A percentile compares a stretch with the other conserved stretches of the same genome.
These are phyloP conservation scores for Pristionchus japonicus DNA, from an alignment of 2,888 invertebrate species.

Conservation along the genomic window DNA sequence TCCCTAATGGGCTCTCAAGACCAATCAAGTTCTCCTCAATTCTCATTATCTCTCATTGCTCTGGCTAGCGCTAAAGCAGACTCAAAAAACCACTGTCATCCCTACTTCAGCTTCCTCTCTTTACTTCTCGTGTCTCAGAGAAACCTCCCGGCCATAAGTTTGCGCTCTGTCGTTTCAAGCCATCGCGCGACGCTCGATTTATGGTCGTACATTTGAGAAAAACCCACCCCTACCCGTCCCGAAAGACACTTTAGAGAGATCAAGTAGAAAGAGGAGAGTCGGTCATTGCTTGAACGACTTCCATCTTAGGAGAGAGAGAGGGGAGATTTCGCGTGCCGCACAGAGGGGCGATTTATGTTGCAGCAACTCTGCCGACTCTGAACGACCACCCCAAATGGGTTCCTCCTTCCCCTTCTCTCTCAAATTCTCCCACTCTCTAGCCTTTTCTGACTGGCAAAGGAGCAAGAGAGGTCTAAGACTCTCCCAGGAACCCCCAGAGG, in stretches of 20 bases:
- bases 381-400: slow-evolving; percentile 18
- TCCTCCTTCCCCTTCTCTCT: neutral
- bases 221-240: neutral
- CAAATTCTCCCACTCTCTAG: no score
- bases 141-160: slow-evolving; percentile 16
- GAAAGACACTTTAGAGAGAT: neutral
- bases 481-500: neutral
- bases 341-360: slow-evolving; percentile 4
- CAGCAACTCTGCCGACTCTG: no score
- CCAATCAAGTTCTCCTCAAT: neutral
- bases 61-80: neutral
- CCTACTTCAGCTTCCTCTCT: neutral
- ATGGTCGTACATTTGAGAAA: neutral
- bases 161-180: neutral
- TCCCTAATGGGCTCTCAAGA: neutral
- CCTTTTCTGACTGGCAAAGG: no score
- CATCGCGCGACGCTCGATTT: neutral
- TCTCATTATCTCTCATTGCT: neutral
- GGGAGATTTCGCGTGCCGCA: slow-evolving; percentile 19
- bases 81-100: neutral
- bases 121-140: neutral
- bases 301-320: neutral
- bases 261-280: neutral
- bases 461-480: neutral
- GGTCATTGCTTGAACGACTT: neutral